Conservation (phyloP, 2,113 vertebrate genomes). For the Cyprinodon tularosa region DNA sequence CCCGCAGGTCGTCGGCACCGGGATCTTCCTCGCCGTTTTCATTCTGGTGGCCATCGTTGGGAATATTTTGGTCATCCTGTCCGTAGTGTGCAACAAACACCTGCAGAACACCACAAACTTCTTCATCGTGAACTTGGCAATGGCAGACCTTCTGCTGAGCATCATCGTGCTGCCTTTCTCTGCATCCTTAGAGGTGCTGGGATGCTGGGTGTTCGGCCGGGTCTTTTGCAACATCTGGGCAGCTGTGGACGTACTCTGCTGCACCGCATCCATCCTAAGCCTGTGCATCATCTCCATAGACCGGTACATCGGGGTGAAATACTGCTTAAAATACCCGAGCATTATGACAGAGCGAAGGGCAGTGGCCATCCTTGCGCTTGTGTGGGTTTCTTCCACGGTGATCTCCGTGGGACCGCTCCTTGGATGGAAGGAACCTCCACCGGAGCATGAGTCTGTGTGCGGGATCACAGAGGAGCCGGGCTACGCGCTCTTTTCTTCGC, state of each 20-base stretch:
- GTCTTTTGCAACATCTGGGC: conserved; percentile 99
- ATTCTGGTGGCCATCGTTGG: conserved; percentile 93
- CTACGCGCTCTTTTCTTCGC: conserved; percentile 96
- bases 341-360: conserved; percentile 97
- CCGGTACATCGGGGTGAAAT: conserved; percentile 94
- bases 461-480: conserved; percentile 95
- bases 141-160: conserved; percentile 93
- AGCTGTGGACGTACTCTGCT: conserved; percentile 97
- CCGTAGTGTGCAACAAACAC: conserved; percentile 93
- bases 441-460: conserved; percentile 89
- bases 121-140: conserved; percentile 97
- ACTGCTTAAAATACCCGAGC: conserved; percentile 95
- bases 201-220: conserved; percentile 95
- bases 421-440: conserved; percentile 97
- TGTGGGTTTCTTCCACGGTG: conserved; percentile 92
- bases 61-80: conserved; percentile 96
- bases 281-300: conserved; percentile 97
- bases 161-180: conserved; percentile 95
- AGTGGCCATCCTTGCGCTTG: conserved; percentile 85
- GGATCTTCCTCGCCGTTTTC: conserved; percentile 89
- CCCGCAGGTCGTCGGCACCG: conserved; percentile 85
- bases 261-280: conserved; percentile 98
- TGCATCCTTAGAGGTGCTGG: conserved; percentile 92
- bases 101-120: conserved; percentile 97
- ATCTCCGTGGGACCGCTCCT: conserved; percentile 95